Percentiles rank a stretch among this genome's conserved stretches.
phyloP scores from a whole-genome alignment of 2,797 vertebrate genomes.

The Chaenodraco wilsoni region DNA sequence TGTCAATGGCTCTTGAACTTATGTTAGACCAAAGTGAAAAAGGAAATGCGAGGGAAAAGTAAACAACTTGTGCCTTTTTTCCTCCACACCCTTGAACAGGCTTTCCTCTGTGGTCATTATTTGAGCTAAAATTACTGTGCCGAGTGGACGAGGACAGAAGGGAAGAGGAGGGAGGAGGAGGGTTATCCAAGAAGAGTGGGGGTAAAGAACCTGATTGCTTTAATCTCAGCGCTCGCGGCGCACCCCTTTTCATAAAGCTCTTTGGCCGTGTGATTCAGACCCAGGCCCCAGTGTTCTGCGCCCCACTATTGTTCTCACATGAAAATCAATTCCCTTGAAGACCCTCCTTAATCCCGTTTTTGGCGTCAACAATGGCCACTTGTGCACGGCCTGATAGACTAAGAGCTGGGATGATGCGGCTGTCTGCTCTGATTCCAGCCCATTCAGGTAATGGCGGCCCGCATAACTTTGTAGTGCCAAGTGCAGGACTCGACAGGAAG shows the following conservation, averaged over 20 bases:
- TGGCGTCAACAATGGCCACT: constrained; percentile 99
- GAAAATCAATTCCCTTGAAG: constrained; percentile 99
- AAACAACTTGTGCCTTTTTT: constrained; percentile 70
- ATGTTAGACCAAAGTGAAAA: constrained; percentile 71
- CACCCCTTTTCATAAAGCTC: constrained; percentile 94
- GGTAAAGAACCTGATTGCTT: constrained; percentile 91
- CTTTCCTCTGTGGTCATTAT: constrained; percentile 73
- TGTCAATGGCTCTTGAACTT: constrained; percentile 60
- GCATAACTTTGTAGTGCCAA: constrained; percentile 98
- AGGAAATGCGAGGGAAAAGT: constrained; percentile 67
- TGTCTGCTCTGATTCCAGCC: constrained; percentile 99
- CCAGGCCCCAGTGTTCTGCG: constrained; percentile 88
- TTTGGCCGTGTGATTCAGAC: constrained; percentile 95
- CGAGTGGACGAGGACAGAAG: constrained; percentile 60
- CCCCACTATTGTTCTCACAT: constrained; percentile 96
- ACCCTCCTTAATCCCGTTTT: constrained; percentile 99
- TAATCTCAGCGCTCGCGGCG: constrained; percentile 94
- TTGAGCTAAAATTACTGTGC: constrained; percentile 73
- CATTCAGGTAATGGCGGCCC: constrained; percentile 95
- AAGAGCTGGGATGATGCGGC: constrained; percentile 98
- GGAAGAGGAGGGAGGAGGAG: constrained; percentile 49
- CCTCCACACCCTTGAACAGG: constrained; percentile 46
- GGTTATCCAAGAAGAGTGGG: constrained; percentile 78
- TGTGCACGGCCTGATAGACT: constrained; percentile 98
- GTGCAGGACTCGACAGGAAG: constrained; percentile 95